Conservation (phyloP, 2,888 invertebrate genomes). For the Oxytorus armatus region DNA sequence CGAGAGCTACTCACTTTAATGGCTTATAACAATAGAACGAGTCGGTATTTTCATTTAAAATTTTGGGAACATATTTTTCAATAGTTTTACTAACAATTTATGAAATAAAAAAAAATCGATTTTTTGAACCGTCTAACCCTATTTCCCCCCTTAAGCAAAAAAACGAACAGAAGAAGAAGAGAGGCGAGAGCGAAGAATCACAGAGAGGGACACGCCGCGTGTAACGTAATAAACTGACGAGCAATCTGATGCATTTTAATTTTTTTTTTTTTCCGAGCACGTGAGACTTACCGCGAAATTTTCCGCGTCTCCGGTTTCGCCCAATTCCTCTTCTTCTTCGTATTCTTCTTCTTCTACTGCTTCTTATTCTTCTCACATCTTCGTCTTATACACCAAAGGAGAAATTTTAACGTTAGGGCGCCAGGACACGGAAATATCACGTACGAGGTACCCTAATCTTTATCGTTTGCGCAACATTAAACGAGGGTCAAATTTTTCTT, state of each 20-base stretch:
- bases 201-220: slow-evolving; percentile 26
- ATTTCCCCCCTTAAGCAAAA: slow-evolving; percentile 35
- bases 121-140: no score
- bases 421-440: slow-evolving; percentile 30
- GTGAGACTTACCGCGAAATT: slow-evolving; percentile 55
- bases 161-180: slow-evolving; percentile 8
- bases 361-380: background rate
- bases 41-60: no score
- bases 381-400: background rate
- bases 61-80: no score
- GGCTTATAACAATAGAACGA: no score
- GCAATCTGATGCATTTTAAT: slow-evolving; percentile 69
- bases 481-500: slow-evolving; percentile 5
- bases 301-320: slow-evolving; percentile 64
- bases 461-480: background rate
- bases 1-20: no score
- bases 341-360: background rate
- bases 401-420: background rate
- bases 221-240: slow-evolving; percentile 62
- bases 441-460: slow-evolving; percentile 7
- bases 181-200: slow-evolving; percentile 40
- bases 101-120: no score
- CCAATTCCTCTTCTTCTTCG: slow-evolving; percentile 30
- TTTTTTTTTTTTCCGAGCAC: slow-evolving; percentile 55
- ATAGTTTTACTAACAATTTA: no score